phyloP scores from a whole-genome alignment of 1,140 invertebrate genomes.

The Musca vetustissima region DNA sequence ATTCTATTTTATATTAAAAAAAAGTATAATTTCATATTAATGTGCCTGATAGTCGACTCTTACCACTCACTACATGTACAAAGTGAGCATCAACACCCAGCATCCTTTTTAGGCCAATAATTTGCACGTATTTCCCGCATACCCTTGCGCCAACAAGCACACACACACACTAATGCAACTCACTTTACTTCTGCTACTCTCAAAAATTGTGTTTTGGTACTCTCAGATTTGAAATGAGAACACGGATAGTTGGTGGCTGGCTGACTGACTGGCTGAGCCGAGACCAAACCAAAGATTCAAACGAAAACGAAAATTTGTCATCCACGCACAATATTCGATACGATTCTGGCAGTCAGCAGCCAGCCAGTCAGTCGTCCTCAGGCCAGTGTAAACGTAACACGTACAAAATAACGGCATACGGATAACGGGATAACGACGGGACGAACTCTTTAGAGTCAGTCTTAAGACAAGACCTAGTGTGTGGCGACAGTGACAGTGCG shows the following conservation, averaged over 20 bases:
- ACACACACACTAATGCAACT: background rate
- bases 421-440: background rate
- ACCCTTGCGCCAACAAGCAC: too few relatives aligned
- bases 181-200: too few relatives aligned
- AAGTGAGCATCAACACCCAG: constrained; percentile 8
- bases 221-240: too few relatives aligned
- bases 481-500: too few relatives aligned
- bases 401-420: background rate
- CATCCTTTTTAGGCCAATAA: constrained; percentile 15
- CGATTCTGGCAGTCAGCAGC: too few relatives aligned
- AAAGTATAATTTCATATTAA: too few relatives aligned
- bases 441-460: background rate
- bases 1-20: too few relatives aligned
- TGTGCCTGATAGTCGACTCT: too few relatives aligned
- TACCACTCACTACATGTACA: background rate
- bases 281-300: background rate
- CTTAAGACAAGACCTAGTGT: too few relatives aligned
- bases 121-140: background rate
- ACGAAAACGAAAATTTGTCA: constrained; percentile 12
- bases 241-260: too few relatives aligned
- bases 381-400: constrained; percentile 10
- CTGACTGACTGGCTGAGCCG: background rate
- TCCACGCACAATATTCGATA: constrained; percentile 9
- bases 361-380: constrained; percentile 11
- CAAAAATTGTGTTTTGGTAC: too few relatives aligned